Conservation (phyloP, 2,888 invertebrate genomes). For the Coleophora flavipennella region DNA sequence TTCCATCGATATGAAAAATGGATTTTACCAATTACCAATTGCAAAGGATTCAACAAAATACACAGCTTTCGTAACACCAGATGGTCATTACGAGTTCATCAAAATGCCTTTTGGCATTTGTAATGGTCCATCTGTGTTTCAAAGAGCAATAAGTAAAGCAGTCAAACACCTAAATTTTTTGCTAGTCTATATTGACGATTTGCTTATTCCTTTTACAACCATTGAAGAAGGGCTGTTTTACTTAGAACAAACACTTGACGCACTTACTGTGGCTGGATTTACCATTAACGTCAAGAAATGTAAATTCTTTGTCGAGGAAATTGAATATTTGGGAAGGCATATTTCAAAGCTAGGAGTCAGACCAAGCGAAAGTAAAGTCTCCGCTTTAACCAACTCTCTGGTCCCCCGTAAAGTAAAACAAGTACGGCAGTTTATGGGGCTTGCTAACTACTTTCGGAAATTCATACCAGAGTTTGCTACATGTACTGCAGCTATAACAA, state of each 20-base stretch:
- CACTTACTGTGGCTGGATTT: neutral
- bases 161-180: neutral
- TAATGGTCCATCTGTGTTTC: conserved; percentile 1
- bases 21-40: neutral
- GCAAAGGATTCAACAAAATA: neutral
- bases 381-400: neutral
- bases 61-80: neutral
- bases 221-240: neutral
- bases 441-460: neutral
- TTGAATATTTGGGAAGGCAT: neutral
- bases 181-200: conserved; percentile 1
- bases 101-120: conserved; percentile 1
- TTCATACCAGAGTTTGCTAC: neutral
- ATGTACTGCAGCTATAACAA: neutral
- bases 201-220: neutral
- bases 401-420: neutral
- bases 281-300: neutral
- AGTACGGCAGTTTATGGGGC: neutral
- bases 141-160: neutral
- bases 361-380: neutral
- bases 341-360: neutral
- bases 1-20: conserved; percentile 1
- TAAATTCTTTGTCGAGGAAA: neutral
- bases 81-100: neutral
- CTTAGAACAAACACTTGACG: neutral